Base-by-base conservation (phyloP, 2,113 vertebrate genomes). In the Colius striatus region DNA sequence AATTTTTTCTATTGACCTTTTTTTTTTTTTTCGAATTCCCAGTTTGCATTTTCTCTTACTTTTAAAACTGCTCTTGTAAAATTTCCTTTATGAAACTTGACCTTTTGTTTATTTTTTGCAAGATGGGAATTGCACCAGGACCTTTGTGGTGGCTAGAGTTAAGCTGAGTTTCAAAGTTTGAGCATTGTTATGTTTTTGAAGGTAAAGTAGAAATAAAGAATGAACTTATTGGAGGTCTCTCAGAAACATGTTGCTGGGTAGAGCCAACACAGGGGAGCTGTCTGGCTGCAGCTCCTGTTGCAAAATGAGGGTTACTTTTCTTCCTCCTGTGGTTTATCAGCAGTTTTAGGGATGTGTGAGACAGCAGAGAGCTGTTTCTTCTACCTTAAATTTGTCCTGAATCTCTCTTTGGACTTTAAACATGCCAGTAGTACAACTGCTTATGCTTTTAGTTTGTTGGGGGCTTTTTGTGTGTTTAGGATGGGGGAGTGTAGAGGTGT, bases 71-170 rank as follows among this genome's bases (percentile, higher is more conserved):
- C 7, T 79, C 47, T 53, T 34, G 20, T 36, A 47, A 83, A 62
- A 20, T 74, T 32, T 63, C 25, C 5, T 16, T 74, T 26, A 6
- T 4, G 11, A 83, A 29, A 21, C 17, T 66, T 75, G 50, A 51
- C 22, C 21, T 47, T 14, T 43, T 21, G 17, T 17, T 73, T 14
- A 9, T 60, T 41, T 73, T 89, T 76, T 23, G 17, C 0, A 1
- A 21, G 10, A 3, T 21, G 13, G 29, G 43, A 68, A 32, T 36
- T 51, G 34, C 18, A 26, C 15, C 0, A 0, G 22, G 12, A 54
- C 25, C 21, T 32, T 45, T 1, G 0, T 2, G 2, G 25, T 25
- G 21, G 8, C 45, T 55, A 36, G 10, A n/a, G 16, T 51, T 43
- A 51, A 27, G 60, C 38, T 74, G 66, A 79, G 21, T 32, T 87